These are phyloP conservation scores for Lacerta bilineata DNA, from an alignment of 2,797 vertebrate genomes.

Conservation along the genomic window DNA sequence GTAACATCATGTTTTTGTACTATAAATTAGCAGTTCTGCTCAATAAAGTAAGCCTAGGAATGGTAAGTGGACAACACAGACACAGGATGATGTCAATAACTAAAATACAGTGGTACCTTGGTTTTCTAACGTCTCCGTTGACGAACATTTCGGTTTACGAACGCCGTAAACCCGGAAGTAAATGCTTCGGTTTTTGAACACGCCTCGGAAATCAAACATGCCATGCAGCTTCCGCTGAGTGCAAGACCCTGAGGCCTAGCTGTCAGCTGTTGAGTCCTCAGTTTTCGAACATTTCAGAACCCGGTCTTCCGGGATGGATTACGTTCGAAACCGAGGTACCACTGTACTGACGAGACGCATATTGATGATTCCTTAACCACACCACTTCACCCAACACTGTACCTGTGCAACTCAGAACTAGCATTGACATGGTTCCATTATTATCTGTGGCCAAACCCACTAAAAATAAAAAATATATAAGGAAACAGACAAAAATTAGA, in stretches of 20 bases:
- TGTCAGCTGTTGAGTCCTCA: too few relatives aligned
- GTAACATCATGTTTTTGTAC: background rate
- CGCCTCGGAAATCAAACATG: too few relatives aligned
- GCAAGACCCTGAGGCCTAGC: too few relatives aligned
- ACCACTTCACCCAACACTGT: background rate
- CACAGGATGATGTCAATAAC: background rate
- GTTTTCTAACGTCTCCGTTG: too few relatives aligned
- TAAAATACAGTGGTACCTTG: too few relatives aligned
- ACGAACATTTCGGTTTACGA: too few relatives aligned
- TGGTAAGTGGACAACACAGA: background rate
- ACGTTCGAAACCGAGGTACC: too few relatives aligned
- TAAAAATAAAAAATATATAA: background rate
- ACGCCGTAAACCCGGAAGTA: too few relatives aligned
- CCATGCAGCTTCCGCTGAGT: too few relatives aligned
- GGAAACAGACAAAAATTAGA: background rate
- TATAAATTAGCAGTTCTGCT: background rate
- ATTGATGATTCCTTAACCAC: background rate
- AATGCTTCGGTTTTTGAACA: too few relatives aligned
- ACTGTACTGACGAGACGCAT: background rate
- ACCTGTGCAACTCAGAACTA: background rate
- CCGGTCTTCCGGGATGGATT: too few relatives aligned
- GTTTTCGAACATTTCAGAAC: too few relatives aligned
- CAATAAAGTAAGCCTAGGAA: background rate
- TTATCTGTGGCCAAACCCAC: background rate
- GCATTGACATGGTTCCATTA: background rate